Percentiles rank a stretch among this genome's conserved stretches.
Conservation (phyloP, 2,888 invertebrate genomes). For the Zelleria hepariella region DNA sequence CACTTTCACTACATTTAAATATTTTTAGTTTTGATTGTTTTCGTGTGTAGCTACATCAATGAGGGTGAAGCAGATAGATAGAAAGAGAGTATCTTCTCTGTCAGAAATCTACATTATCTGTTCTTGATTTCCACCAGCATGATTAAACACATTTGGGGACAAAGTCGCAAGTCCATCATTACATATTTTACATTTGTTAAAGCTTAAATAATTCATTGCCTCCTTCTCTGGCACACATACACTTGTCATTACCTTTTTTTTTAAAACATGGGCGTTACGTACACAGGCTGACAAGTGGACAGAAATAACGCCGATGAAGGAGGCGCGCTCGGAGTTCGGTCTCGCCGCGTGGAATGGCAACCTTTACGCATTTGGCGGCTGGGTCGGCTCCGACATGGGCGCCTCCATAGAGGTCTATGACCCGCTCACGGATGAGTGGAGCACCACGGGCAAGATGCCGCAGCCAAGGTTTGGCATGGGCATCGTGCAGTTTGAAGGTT, state of each 20-base stretch:
- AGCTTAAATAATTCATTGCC: too few species aligned
- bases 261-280: not conserved
- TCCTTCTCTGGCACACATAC: not conserved
- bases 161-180: too few species aligned
- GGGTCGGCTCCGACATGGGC: conserved; percentile 94
- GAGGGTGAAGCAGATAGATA: too few species aligned
- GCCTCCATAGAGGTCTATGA: conserved; percentile 91
- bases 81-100: too few species aligned
- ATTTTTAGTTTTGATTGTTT: too few species aligned
- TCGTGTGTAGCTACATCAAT: too few species aligned
- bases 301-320: conserved; percentile 80
- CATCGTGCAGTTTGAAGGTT: conserved; percentile 86
- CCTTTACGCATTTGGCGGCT: conserved; percentile 92
- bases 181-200: not conserved
- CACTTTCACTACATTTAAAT: too few species aligned
- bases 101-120: too few species aligned
- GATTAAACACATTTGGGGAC: too few species aligned
- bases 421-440: conserved; percentile 84
- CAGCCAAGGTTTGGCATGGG: conserved; percentile 94
- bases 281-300: conserved; percentile 70
- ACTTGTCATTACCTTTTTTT: too few species aligned
- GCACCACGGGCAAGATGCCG: conserved; percentile 81
- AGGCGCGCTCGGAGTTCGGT: conserved; percentile 92
- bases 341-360: conserved; percentile 86
- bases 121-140: too few species aligned